These are phyloP conservation scores for Pelochelys cantorii DNA, from an alignment of 2,797 vertebrate species.

Conservation along the genomic window DNA sequence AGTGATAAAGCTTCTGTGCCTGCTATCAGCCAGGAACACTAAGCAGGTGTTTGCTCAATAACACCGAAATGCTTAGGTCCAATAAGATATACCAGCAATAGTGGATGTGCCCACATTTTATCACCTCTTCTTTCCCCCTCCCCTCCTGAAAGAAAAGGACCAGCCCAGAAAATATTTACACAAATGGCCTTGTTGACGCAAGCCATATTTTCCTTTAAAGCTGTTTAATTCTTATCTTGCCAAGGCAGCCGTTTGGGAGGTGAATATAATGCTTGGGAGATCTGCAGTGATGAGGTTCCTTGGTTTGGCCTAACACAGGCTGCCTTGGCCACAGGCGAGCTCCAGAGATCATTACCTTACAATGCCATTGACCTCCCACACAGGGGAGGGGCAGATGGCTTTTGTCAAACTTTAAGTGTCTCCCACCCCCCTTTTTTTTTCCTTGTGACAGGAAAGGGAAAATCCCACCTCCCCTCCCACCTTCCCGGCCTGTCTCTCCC, in stretches of 20 bases:
- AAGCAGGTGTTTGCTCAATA: slow-evolving; percentile 46
- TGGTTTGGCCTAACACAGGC: background rate
- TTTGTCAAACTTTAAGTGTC: background rate
- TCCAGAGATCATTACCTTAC: background rate
- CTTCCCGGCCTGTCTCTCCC: background rate
- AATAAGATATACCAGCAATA: slow-evolving; percentile 16
- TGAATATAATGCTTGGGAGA: background rate
- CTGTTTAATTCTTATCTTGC: slow-evolving; percentile 48
- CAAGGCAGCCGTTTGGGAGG: slow-evolving; percentile 49
- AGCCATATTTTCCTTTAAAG: slow-evolving; percentile 34
- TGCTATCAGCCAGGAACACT: slow-evolving; percentile 44
- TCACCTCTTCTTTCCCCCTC: background rate
- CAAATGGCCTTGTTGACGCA: slow-evolving; percentile 16
- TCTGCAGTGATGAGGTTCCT: background rate
- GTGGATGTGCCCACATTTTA: slow-evolving; percentile 57
- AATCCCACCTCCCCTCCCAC: background rate
- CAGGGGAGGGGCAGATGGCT: rapidly evolving
- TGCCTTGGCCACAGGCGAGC: background rate
- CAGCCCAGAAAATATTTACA: background rate
- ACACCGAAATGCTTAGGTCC: background rate
- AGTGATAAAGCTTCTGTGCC: slow-evolving; percentile 28
- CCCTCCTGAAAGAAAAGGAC: slow-evolving; percentile 45
- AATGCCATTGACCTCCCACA: background rate
- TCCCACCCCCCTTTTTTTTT: rapidly evolving
- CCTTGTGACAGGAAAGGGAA: background rate